phyloP scores from a whole-genome alignment of 2,113 vertebrate species.

The Stigmatopora argus region DNA sequence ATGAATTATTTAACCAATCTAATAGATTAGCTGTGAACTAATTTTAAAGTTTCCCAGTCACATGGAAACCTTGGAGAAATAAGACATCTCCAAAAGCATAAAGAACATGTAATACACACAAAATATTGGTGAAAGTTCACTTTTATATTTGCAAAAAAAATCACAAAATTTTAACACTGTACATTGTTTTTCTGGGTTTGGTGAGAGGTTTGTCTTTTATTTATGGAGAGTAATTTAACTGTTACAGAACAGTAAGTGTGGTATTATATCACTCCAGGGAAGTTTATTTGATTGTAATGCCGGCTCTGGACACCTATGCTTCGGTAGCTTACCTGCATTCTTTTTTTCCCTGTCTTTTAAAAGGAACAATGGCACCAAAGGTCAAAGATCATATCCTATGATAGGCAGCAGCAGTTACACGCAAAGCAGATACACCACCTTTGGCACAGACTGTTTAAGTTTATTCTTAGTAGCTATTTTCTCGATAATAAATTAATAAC shows the following conservation, averaged over 20 bases:
- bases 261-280: background rate
- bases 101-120: background rate
- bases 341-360: conserved; percentile 11
- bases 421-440: background rate
- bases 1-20: background rate
- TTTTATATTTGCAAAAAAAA: conserved; percentile 51
- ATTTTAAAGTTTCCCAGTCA: conserved; percentile 7
- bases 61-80: background rate
- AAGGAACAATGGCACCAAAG: conserved; percentile 14
- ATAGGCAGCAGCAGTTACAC: conserved; percentile 67
- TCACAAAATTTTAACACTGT: conserved; percentile 65
- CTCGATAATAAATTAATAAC: conserved; percentile 33
- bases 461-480: conserved; percentile 28
- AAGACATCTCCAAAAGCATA: background rate
- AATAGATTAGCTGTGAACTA: background rate
- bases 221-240: conserved; percentile 66
- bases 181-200: conserved; percentile 65
- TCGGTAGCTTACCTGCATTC: background rate
- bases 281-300: background rate
- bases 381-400: conserved; percentile 49
- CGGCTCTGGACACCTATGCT: background rate
- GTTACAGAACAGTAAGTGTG: background rate
- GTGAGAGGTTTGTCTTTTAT: conserved; percentile 55
- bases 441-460: conserved; percentile 19
- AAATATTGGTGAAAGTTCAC: conserved; percentile 56